Base-by-base conservation (phyloP, 2,113 vertebrate species). In the Mellivora capensis region DNA sequence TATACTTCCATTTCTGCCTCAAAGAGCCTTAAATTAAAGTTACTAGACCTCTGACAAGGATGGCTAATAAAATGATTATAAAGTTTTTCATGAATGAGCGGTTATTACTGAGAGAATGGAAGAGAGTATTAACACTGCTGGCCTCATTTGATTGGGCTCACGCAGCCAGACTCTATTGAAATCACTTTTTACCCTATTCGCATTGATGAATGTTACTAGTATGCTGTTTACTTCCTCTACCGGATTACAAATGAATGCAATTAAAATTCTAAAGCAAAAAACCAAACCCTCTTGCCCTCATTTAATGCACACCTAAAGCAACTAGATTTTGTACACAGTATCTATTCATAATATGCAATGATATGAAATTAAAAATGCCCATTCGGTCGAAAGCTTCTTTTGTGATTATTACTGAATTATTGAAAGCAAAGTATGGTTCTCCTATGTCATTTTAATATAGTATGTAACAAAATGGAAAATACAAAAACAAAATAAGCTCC, bases 221-320 rank as follows among this genome's bases (percentile, higher is more conserved):
- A 90, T 95, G 87, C 97, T 97, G 85, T 97, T 98, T 97, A 86
- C 93, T 96, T 96, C 95, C 86, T 96, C 72, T 93, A 47, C 83
- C 1, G 76, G 80, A 96, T 97, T 95, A 96, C 83, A 96, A 96
- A 95, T 79, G 90, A 96, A 96, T 96, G 90, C 64, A 93, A 96
- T 97, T 97, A 96, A 94, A 96, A 92, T 96, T 91, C 87, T 93
- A 93, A 94, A 91, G 49, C 54, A 95, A 86, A 94, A 94, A 92
- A 12, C 39, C 21, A 37, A 96, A 93, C 59, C 4, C 39, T 71
- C 39, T 97, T 71, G 59, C 37, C 18, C 44, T 79, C n/a, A 94
- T 96, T 97, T 93, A 88, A 93, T 72, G 23, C 42, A 89, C 20
- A 61, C 49, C 61, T 86, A 92, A 74, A 44, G 44, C 25, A 2